These are phyloP conservation scores for Campoplex nolae DNA, from an alignment of 2,888 invertebrate genomes.

Conservation along the genomic window DNA sequence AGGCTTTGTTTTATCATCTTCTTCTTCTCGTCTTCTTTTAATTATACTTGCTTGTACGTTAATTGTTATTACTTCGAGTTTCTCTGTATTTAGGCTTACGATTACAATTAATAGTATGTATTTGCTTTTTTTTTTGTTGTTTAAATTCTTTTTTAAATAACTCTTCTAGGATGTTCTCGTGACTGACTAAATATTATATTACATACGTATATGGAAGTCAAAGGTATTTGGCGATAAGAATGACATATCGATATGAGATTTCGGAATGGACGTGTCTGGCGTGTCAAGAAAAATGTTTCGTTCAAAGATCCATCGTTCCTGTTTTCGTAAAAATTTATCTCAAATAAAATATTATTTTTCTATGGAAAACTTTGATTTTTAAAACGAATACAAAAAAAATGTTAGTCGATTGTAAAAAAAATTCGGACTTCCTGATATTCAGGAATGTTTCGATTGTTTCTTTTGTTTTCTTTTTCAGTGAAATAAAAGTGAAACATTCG, in stretches of 20 bases:
- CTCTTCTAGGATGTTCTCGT: slow-evolving; percentile 50
- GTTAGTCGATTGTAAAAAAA: neutral
- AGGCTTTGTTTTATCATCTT: slow-evolving; percentile 14
- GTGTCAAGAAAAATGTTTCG: slow-evolving; percentile 13
- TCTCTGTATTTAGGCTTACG: slow-evolving; percentile 72
- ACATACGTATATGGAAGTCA: slow-evolving; percentile 69
- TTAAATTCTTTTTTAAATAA: slow-evolving; percentile 30
- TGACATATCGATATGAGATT: slow-evolving; percentile 66
- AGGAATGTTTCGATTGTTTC: neutral
- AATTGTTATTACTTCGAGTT: slow-evolving; percentile 56
- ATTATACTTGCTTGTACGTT: slow-evolving; percentile 61
- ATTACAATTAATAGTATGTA: slow-evolving; percentile 73
- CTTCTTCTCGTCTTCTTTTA: slow-evolving; percentile 40
- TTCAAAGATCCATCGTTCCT: neutral
- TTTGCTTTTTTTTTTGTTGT: slow-evolving; percentile 12
- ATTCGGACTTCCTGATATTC: neutral
- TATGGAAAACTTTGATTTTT: neutral
- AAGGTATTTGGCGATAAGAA: slow-evolving; percentile 69
- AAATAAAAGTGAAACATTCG: neutral
- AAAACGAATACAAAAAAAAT: neutral
- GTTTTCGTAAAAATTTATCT: neutral
- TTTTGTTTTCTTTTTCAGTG: neutral
- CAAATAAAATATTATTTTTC: neutral
- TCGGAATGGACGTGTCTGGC: slow-evolving; percentile 73
- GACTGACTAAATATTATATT: slow-evolving; percentile 63